phyloP scores from a whole-genome alignment of 2,113 vertebrate genomes.

The Egretta garzetta region DNA sequence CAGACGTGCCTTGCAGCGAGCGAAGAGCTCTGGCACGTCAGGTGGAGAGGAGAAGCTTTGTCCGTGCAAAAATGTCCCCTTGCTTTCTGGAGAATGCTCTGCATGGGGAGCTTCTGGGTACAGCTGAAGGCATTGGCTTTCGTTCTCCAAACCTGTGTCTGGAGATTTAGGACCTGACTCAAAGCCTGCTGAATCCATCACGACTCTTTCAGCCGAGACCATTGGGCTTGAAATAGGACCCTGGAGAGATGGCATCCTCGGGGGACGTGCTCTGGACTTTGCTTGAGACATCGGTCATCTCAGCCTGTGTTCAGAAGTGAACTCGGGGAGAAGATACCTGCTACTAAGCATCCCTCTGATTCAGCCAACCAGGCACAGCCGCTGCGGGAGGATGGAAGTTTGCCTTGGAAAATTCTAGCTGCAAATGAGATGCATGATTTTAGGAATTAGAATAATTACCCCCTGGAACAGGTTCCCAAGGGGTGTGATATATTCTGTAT shows the following conservation, averaged over 20 bases:
- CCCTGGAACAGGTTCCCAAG: conserved; percentile 52
- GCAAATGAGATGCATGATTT: conserved; percentile 56
- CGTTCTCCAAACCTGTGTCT: neutral
- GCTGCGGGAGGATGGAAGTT: neutral
- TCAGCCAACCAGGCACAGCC: neutral
- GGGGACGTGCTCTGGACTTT: neutral
- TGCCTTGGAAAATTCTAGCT: conserved; percentile 60
- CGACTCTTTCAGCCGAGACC: neutral
- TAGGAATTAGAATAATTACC: conserved; percentile 67
- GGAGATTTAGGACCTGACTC: neutral
- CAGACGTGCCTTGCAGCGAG: neutral
- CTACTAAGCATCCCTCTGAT: neutral
- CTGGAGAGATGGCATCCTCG: neutral
- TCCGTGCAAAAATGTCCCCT: neutral
- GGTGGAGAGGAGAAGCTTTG: neutral
- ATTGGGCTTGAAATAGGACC: neutral
- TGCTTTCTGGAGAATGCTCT: neutral
- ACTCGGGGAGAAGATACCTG: neutral
- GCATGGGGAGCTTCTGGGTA: neutral
- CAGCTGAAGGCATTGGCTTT: neutral
- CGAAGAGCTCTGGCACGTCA: neutral
- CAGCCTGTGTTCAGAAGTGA: neutral
- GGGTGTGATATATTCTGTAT: conserved; percentile 59
- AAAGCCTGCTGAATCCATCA: neutral
- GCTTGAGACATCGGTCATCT: neutral